Base-by-base conservation (phyloP, 2,888 invertebrate species). In the Ligdia adustata region DNA sequence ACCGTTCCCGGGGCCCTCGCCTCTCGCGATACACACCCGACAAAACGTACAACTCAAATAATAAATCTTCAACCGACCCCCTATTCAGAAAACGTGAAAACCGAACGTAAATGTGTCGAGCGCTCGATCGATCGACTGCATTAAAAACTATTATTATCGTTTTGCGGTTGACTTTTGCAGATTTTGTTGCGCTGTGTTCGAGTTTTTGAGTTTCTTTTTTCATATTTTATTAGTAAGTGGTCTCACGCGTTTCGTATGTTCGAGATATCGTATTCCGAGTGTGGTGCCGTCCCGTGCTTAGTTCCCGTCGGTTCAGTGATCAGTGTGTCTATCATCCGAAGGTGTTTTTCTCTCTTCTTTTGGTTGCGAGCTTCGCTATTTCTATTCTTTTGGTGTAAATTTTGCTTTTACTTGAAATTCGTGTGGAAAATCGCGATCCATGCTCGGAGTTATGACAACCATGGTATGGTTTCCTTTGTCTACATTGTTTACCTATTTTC, bases 381-480 rank as follows among this genome's bases (percentile, higher is more conserved):
- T 67, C 52, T 74, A 68, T 72, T 72, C 60, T 69, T 68, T 73
- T 60, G 44, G 61, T 76, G 76, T 63, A 63, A 50, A 71, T 79
- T 69, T 74, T 64, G 68, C 69, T 77, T 78, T 77, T 52, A 64
- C 80, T 82, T 79, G 68, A 75, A 79, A 82, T 75, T 71, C 61
- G 72, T 79, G 88, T 81, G 87, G 76, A 69, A 83, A 87, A 87
- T 72, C 87, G 84, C 87, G 85, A 89, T 85, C 89, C 87, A 90
- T 90, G 89, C 89, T 90, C 82, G 89, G 89, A 89, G 89, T 86
- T 84, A 90, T 90, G 89, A 89, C 89, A 83, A 90, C 89, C 86
- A 88, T 90, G 89, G 89, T 90, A 90, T 89, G 89, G 89, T 89
- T 89, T 88, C 82, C 89, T 89, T 90, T 90, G 89, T 89, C 82